Percentiles rank a stretch among this genome's conserved stretches.
These are phyloP conservation scores for Pteria penguin DNA, from an alignment of 2,888 invertebrate species.

Conservation along the genomic window DNA sequence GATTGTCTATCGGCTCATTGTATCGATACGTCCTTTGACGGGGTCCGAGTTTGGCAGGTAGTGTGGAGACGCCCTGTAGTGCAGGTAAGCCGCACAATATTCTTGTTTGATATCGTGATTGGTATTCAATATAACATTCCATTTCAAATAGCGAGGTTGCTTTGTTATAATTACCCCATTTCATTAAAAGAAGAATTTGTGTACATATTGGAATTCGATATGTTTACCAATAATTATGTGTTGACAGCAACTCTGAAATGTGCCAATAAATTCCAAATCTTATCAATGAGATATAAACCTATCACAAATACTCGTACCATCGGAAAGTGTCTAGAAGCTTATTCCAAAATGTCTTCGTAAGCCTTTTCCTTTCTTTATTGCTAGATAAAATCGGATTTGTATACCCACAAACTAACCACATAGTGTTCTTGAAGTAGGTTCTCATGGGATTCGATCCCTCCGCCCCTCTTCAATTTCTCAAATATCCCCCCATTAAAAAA, in stretches of 20 bases:
- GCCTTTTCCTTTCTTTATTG: too few species aligned
- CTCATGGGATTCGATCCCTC: too few species aligned
- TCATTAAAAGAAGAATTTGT: not conserved
- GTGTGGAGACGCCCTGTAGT: not conserved
- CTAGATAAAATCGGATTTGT: too few species aligned
- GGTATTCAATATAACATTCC: not conserved
- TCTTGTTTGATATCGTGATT: not conserved
- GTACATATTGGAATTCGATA: not conserved
- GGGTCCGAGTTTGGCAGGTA: not conserved
- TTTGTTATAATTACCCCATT: not conserved
- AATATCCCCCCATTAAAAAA: too few species aligned
- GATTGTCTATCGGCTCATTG: not conserved
- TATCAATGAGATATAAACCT: not conserved
- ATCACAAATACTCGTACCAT: too few species aligned
- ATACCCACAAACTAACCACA: too few species aligned
- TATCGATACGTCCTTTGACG: not conserved
- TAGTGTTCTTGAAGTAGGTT: too few species aligned
- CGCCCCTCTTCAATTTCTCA: too few species aligned
- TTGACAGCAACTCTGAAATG: not conserved
- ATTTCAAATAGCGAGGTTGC: not conserved
- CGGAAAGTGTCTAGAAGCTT: too few species aligned
- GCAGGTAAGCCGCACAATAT: not conserved
- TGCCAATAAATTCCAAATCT: not conserved
- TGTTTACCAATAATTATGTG: not conserved
- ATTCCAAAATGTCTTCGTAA: too few species aligned